Conservation (phyloP, 2,797 vertebrate genomes). For the Aulostomus chinensis region DNA sequence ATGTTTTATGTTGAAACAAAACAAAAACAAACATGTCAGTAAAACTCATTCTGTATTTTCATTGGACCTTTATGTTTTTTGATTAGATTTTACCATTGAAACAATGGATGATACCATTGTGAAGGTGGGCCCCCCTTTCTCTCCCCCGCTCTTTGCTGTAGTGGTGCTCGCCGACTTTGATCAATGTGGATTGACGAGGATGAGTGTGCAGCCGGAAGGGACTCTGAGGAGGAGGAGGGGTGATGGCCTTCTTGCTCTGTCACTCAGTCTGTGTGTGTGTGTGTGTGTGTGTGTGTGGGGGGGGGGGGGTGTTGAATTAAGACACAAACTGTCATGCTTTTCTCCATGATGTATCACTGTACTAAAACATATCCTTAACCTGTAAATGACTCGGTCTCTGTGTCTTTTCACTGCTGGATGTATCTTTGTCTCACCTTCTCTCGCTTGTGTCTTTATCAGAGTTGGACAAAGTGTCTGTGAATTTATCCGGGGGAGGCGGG, state of each 20-base stretch:
- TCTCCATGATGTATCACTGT: conserved; percentile 25
- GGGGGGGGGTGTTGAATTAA: conserved; percentile 46
- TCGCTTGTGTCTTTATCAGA: conserved; percentile 15
- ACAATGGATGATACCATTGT: conserved; percentile 19
- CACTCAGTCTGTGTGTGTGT: conserved; percentile 6
- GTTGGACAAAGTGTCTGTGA: background rate
- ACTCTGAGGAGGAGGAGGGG: conserved; percentile 33
- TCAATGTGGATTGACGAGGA: conserved; percentile 74
- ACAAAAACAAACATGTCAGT: background rate
- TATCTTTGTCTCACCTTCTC: conserved; percentile 7
- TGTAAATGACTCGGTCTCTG: conserved; percentile 33
- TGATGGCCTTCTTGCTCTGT: conserved; percentile 47
- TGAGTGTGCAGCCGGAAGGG: conserved; percentile 69
- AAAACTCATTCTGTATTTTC: too few species aligned
- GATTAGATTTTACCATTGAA: too few species aligned
- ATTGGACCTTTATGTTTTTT: too few species aligned
- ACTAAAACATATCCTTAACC: conserved; percentile 48
- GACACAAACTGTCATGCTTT: conserved; percentile 47
- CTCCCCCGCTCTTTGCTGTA: conserved; percentile 44
- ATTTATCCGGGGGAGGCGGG: too few species aligned
- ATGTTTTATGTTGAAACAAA: background rate
- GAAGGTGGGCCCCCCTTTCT: conserved; percentile 20
- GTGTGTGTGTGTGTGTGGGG: conserved; percentile 20
- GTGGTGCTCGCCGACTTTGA: conserved; percentile 68
- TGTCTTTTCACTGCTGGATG: conserved; percentile 6